Evolutionary conservation across 2,797 vertebrate genomes (phyloP).

Genomic region (Alcedo quadribrachys): DNA sequence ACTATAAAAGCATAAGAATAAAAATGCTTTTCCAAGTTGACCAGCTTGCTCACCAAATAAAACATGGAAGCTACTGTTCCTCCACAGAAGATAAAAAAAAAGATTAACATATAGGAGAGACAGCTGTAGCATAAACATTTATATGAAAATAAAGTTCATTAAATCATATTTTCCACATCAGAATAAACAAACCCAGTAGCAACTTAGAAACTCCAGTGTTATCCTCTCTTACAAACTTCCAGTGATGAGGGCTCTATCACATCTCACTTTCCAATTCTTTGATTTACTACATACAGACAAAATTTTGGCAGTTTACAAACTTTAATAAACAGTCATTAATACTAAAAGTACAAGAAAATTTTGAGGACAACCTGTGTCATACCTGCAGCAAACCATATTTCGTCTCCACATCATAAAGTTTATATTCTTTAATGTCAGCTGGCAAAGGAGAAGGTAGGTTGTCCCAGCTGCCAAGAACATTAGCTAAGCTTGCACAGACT

Average conservation of each 20-base stretch:
- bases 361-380: conserved; percentile 45
- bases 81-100: not conserved
- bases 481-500: conserved; percentile 95
- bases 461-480: conserved; percentile 95
- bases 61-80: not conserved
- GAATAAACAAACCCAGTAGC: not conserved
- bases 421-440: conserved; percentile 94
- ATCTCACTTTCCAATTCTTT: not conserved
- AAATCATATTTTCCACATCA: not conserved
- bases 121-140: not conserved
- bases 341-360: not conserved
- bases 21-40: not conserved
- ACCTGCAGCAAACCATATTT: conserved; percentile 98
- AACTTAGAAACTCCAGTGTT: not conserved
- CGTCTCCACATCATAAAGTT: conserved; percentile 96
- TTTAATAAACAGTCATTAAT: not conserved
- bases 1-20: not conserved
- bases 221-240: not conserved
- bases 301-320: not conserved
- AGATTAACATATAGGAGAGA: not conserved
- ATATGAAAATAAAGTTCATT: not conserved
- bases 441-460: conserved; percentile 93
- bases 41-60: not conserved
- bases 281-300: not conserved
- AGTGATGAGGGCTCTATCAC: not conserved